phyloP scores from a whole-genome alignment of 1,140 invertebrate genomes.

The Anoplophora glabripennis region DNA sequence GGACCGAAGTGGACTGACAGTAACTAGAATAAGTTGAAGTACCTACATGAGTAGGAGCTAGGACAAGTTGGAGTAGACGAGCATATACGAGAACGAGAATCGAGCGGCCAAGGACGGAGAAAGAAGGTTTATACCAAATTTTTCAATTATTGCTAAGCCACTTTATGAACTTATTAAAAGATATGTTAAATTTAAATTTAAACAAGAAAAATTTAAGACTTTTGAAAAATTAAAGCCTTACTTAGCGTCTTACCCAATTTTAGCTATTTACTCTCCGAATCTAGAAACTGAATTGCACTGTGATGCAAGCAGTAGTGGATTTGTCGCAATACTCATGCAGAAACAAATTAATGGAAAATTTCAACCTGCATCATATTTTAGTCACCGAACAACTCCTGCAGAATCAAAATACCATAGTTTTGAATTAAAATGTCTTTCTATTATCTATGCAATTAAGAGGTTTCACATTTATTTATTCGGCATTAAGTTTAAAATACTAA shows the following conservation, averaged over 20 bases:
- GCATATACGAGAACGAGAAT: no score
- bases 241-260: slow-evolving; percentile 7
- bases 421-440: no score
- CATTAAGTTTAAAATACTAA: no score
- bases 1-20: no score
- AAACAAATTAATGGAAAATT: slow-evolving; percentile 6
- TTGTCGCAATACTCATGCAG: slow-evolving; percentile 14
- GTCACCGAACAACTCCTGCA: background rate
- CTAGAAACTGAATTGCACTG: slow-evolving; percentile 20
- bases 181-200: slow-evolving; percentile 10
- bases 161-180: slow-evolving; percentile 24
- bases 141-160: slow-evolving; percentile 24
- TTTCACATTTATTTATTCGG: no score
- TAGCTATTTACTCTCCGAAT: slow-evolving; percentile 14
- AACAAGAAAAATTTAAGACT: background rate
- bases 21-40: no score
- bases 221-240: background rate
- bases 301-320: slow-evolving; percentile 6
- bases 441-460: no score
- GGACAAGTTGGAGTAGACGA: no score
- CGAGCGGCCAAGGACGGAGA: no score
- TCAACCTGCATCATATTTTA: slow-evolving; percentile 9
- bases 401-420: no score
- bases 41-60: no score
- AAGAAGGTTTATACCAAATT: slow-evolving; percentile 22